Percentiles rank a stretch among this genome's conserved stretches.
Conservation (phyloP, 2,113 vertebrate genomes). For the Petrocephalus microphthalmus region DNA sequence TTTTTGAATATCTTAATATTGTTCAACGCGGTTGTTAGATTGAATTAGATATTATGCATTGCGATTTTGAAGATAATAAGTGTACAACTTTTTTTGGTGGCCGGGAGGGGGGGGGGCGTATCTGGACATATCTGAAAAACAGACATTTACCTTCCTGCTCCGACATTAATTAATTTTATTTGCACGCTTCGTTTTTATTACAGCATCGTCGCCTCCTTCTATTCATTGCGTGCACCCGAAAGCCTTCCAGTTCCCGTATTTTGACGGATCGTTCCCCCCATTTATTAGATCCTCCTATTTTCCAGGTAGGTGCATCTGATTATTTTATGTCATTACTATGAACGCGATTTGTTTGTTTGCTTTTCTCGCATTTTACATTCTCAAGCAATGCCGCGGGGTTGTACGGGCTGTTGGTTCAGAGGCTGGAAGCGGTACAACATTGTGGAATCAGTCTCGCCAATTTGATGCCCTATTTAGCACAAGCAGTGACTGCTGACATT, state of each 20-base stretch:
- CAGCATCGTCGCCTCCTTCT: constrained; percentile 62
- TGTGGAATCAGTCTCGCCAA: constrained; percentile 75
- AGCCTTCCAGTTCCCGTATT: constrained; percentile 80
- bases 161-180: not conserved
- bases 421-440: constrained; percentile 67
- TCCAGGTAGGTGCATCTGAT: constrained; percentile 69
- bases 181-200: constrained; percentile 27
- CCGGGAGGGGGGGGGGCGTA: not conserved
- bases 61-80: not conserved
- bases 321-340: not conserved
- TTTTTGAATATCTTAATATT: not conserved
- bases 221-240: constrained; percentile 73
- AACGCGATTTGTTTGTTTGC: not conserved
- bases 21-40: not conserved
- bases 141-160: not conserved
- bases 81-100: not conserved
- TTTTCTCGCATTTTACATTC: constrained; percentile 24
- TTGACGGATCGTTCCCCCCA: constrained; percentile 83
- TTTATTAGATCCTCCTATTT: constrained; percentile 87
- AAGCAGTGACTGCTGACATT: constrained; percentile 77
- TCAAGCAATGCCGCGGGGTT: constrained; percentile 40
- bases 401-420: constrained; percentile 60
- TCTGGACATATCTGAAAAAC: not conserved
- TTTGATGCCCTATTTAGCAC: constrained; percentile 85
- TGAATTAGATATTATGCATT: not conserved